phyloP scores from a whole-genome alignment of 2,113 vertebrate species.

The Gopherus flavomarginatus region DNA sequence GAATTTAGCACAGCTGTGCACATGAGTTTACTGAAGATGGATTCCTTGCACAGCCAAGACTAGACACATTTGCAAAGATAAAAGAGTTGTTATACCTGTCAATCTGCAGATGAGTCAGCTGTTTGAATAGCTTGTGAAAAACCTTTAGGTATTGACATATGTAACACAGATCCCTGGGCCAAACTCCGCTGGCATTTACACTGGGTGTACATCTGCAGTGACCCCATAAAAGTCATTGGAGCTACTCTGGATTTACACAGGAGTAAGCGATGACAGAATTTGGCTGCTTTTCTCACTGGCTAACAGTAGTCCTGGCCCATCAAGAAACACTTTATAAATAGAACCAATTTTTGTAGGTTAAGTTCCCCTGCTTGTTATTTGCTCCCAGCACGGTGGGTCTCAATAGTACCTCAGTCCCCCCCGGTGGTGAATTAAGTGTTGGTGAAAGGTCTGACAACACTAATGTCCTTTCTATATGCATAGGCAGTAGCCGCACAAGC shows the following conservation, averaged over 20 bases:
- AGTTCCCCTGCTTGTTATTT: background rate
- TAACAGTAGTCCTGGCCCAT: background rate
- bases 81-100: background rate
- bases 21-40: background rate
- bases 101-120: background rate
- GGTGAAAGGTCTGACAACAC: background rate
- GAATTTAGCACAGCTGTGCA: background rate
- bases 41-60: background rate
- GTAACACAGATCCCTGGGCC: background rate
- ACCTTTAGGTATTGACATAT: background rate
- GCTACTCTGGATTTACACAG: background rate
- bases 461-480: background rate
- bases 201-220: background rate
- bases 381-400: background rate
- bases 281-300: background rate
- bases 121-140: background rate
- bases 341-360: background rate
- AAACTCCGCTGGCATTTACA: background rate
- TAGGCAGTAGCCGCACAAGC: background rate
- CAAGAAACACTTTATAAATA: background rate
- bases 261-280: background rate
- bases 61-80: background rate
- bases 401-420: background rate
- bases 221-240: background rate
- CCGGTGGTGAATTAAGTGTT: no score